Conservation (phyloP, 2,113 vertebrate genomes). For the Forbesichthys papilliferus region DNA sequence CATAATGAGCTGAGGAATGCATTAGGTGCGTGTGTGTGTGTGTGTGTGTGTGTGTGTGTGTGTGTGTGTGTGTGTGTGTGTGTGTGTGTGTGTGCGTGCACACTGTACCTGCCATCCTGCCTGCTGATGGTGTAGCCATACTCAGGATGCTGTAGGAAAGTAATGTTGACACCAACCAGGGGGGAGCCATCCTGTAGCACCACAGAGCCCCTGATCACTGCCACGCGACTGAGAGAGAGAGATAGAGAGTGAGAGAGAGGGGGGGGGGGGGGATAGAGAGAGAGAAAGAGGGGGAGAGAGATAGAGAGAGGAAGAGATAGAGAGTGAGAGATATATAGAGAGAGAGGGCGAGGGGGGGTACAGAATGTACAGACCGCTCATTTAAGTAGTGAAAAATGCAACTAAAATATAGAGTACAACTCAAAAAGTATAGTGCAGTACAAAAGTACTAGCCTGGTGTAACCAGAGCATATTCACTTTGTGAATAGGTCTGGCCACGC, state of each 20-base stretch:
- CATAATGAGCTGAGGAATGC: not conserved
- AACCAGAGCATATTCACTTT: too few species aligned
- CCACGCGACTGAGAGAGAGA: constrained; percentile 79
- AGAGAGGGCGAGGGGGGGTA: constrained; percentile 39
- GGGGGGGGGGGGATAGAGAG: not conserved
- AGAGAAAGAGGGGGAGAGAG: constrained; percentile 1
- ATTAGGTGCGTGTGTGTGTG: not conserved
- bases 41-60: not conserved
- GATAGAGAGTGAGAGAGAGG: constrained; percentile 29
- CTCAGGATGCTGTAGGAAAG: constrained; percentile 91
- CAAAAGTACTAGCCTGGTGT: too few species aligned
- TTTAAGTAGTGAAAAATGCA: too few species aligned
- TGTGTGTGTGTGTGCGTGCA: not conserved
- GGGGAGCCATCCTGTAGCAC: constrained; percentile 88
- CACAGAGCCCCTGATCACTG: constrained; percentile 91
- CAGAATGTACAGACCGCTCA: not conserved
- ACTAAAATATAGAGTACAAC: too few species aligned
- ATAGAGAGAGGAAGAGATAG: constrained; percentile 2
- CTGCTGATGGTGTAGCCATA: constrained; percentile 95
- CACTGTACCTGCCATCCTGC: constrained; percentile 90
- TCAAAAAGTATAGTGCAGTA: too few species aligned
- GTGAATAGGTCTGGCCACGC: too few species aligned
- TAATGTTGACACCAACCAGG: constrained; percentile 95
- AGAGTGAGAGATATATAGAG: constrained; percentile 11
- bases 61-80: constrained; percentile 14